Percentiles rank a stretch among this genome's conserved stretches.
Evolutionary conservation across 2,797 vertebrate species (phyloP).

Genomic region (Lithobates pipiens): DNA sequence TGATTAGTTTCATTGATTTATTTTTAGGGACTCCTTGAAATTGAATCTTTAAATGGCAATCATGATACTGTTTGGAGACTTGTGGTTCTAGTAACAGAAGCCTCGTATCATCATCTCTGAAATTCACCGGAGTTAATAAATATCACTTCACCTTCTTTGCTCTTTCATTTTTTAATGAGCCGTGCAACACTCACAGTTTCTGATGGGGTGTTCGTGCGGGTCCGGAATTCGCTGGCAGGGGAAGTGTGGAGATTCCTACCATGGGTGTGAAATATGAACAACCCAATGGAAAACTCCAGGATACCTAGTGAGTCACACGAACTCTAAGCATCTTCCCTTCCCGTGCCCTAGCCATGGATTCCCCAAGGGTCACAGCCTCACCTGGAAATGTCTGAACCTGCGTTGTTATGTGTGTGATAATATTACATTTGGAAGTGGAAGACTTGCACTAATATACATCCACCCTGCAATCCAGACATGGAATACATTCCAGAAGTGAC

Average conservation of each 20-base stretch:
- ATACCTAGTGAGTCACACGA: constrained; percentile 37
- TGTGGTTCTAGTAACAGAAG: neutral
- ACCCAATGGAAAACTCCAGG: constrained; percentile 32
- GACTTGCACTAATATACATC: neutral
- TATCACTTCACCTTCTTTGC: constrained; percentile 17
- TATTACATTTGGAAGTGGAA: constrained; percentile 13
- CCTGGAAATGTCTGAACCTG: constrained; percentile 21
- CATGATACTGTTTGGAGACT: too few species aligned
- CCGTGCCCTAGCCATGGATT: constrained; percentile 19
- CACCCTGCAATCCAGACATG: constrained; percentile 25
- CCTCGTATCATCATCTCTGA: neutral
- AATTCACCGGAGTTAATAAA: neutral
- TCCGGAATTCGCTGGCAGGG: constrained; percentile 37
- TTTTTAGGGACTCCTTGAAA: too few species aligned
- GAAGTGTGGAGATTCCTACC: constrained; percentile 39
- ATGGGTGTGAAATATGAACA: constrained; percentile 48
- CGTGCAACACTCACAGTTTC: neutral
- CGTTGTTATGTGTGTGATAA: constrained; percentile 22
- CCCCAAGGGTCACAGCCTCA: constrained; percentile 39
- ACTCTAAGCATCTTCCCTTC: constrained; percentile 1
- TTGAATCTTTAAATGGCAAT: too few species aligned
- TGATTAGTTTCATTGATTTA: too few species aligned
- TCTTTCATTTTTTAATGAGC: constrained; percentile 10
- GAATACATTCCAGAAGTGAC: neutral
- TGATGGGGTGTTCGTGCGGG: neutral